Evolutionary conservation across 2,113 vertebrate species (phyloP).

Genomic region (Lepidiolamprologus cunningtoni): DNA sequence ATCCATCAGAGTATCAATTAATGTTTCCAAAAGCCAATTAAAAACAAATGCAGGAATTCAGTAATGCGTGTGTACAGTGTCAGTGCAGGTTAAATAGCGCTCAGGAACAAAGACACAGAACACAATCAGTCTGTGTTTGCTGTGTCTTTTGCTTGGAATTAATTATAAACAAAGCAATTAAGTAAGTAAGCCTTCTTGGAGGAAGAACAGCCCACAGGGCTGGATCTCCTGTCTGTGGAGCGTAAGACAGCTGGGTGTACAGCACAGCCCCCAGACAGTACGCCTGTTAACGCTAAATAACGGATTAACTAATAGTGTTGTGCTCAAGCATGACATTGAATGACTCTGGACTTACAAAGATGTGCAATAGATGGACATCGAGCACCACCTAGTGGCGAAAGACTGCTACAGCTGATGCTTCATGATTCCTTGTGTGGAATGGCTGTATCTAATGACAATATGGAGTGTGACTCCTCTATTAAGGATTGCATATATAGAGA

Average conservation of each 20-base stretch:
- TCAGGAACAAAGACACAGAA: conserved; percentile 3
- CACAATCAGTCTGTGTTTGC: conserved; percentile 22
- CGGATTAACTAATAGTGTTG: conserved; percentile 20
- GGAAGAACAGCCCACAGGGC: conserved; percentile 9
- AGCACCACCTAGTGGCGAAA: conserved; percentile 29
- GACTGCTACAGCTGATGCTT: not conserved
- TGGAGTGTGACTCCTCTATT: not conserved
- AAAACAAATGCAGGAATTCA: not conserved
- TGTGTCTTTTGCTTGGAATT: conserved; percentile 11
- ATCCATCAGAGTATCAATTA: conserved; percentile 28
- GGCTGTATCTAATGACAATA: not conserved
- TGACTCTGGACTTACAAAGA: not conserved
- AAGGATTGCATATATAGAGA: not conserved
- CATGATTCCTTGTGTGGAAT: not conserved
- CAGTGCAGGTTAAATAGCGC: conserved; percentile 1
- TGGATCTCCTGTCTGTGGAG: conserved; percentile 14
- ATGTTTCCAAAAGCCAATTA: conserved; percentile 14
- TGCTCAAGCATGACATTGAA: conserved; percentile 22
- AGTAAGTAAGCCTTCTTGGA: conserved; percentile 20
- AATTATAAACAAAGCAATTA: conserved; percentile 45
- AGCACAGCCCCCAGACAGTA: not conserved
- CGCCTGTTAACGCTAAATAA: conserved; percentile 24
- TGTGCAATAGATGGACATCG: not conserved
- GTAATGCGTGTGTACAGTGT: conserved; percentile 1
- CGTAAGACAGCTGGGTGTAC: conserved; percentile 1